A percentile compares a stretch with the other conserved stretches of the same genome.
Conservation (phyloP, 1,140 invertebrate genomes). For the Drosophila parvula region DNA sequence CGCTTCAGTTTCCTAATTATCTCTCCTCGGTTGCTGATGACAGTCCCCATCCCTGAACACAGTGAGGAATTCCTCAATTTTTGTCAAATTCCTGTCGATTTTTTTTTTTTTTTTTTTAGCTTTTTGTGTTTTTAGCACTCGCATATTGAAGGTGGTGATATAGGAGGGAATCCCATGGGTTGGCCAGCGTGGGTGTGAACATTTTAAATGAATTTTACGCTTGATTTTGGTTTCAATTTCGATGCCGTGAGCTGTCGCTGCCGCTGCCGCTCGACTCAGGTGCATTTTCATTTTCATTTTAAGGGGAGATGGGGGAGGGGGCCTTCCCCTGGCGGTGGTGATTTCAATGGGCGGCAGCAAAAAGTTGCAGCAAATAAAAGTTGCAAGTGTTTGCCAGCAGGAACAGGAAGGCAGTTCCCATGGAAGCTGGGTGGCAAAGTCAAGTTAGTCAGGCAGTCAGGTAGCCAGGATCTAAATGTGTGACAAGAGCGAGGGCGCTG, state of each 20-base stretch:
- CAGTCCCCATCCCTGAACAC: slow-evolving; percentile 34
- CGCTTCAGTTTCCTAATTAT: background rate
- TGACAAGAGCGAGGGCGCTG: background rate
- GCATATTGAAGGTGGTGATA: background rate
- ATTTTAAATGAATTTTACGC: slow-evolving; percentile 79
- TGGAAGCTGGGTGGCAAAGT: slow-evolving; percentile 6
- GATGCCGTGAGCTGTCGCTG: slow-evolving; percentile 52
- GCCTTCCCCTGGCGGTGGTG: background rate
- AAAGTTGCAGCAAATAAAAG: slow-evolving; percentile 70
- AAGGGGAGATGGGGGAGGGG: background rate
- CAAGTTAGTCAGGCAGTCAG: slow-evolving; percentile 3
- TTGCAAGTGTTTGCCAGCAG: slow-evolving; percentile 55
- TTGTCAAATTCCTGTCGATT: slow-evolving; percentile 21
- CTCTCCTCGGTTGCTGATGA: background rate
- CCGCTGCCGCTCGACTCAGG: slow-evolving; percentile 26
- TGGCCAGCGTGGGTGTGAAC: slow-evolving; percentile 42
- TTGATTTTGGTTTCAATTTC: slow-evolving; percentile 79
- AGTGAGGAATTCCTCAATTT: slow-evolving; percentile 26
- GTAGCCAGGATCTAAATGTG: slow-evolving; percentile 34
- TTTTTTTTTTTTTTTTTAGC: slow-evolving; percentile 1
- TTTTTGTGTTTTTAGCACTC: slow-evolving; percentile 54
- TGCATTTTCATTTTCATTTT: slow-evolving; percentile 41
- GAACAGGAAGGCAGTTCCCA: slow-evolving; percentile 1
- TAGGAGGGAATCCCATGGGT: background rate
- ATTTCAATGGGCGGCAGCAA: slow-evolving; percentile 48